A percentile compares a stretch with the other conserved stretches of the same genome.
phyloP scores from a whole-genome alignment of 2,113 vertebrate genomes.

The Herpetotheres cachinnans region DNA sequence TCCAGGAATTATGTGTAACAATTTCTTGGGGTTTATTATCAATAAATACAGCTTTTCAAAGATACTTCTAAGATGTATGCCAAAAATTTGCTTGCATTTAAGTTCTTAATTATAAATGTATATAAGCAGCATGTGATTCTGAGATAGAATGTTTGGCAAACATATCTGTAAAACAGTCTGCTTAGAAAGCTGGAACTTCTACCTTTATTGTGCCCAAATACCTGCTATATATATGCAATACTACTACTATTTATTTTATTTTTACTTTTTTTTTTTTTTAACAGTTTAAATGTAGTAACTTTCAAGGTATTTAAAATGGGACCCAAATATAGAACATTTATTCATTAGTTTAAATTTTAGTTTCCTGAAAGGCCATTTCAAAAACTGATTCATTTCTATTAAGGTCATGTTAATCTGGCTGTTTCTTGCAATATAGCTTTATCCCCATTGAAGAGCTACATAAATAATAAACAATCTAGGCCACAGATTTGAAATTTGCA shows the following conservation, averaged over 20 bases:
- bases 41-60: background rate
- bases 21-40: background rate
- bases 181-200: background rate
- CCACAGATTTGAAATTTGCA: background rate
- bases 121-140: background rate
- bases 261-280: background rate
- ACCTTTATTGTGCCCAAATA: background rate
- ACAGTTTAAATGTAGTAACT: background rate
- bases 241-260: background rate
- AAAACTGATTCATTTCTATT: background rate
- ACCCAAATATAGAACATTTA: background rate
- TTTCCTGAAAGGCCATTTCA: background rate
- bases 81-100: background rate
- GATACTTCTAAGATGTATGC: background rate
- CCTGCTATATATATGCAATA: background rate
- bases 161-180: background rate
- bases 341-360: background rate
- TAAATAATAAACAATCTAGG: background rate
- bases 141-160: background rate
- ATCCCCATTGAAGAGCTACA: background rate
- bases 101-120: background rate
- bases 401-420: background rate
- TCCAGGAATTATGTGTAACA: background rate
- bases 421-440: background rate
- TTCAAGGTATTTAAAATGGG: background rate